Base-by-base conservation (phyloP, 37 sponge, comb jelly and placozoan genomes). In the Agelas oroides region DNA sequence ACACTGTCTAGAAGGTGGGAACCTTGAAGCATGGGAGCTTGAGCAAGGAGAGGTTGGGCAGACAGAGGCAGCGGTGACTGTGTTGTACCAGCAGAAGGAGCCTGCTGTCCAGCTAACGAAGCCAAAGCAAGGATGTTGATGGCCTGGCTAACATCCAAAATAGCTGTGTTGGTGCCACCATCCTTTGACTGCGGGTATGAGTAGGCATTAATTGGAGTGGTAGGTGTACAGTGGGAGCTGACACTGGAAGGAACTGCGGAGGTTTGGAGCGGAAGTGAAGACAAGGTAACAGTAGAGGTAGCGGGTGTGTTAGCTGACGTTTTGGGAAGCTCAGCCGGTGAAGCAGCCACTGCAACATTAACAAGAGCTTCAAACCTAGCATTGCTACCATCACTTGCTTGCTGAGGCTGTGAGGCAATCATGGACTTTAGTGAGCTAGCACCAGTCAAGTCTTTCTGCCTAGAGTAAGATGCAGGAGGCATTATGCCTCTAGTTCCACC, bases 361-460 rank as follows among this genome's bases (percentile, higher is more conserved):
- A 92, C 92, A 1, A 94, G 84, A 33, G 91, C 74, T 76, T 90
- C 94, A 65, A 90, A 87, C 0, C 84, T 84, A 0, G 88, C 28
- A 14, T 59, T 84, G 41, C 67, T 58, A 41, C 33, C 34, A 15
- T 27, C 21, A 25, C 32, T 56, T 0, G 71, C 57, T 20, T 39
- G 56, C 53, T 31, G 65, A 27, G 75, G 76, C 37, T 61, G 80
- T 35, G 61, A 64, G 19, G 79, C 64, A 30, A 77, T 86, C 77
- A 81, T 81, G 20, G 81, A 81, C 56, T 81, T 81, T 30, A 81
- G 56, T 19, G 81, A 81, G 37, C 53, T 73, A 6, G 40, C 60
- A 21, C 59, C 32, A 32, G 40, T 30, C 23, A 34, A 52, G 8
- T 24, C 60, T 38, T 58, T 81, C 38, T 34, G 58, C 38, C 59